Conservation (phyloP, 2,888 invertebrate genomes). For the Scotopteryx bipunctaria region DNA sequence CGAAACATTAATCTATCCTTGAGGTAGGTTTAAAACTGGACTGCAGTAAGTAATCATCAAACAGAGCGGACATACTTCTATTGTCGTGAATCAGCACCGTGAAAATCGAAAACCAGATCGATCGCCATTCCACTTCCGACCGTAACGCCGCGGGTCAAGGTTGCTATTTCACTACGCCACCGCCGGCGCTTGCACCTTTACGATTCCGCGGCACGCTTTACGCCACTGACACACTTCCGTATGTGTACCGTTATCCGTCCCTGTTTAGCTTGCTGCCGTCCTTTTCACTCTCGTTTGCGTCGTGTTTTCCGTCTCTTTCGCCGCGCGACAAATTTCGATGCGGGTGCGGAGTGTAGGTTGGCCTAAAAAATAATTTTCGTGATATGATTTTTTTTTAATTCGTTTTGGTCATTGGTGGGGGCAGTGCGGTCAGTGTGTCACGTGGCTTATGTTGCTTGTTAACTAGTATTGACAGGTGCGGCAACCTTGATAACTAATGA, state of each 20-base stretch:
- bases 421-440: conserved; percentile 62
- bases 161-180: conserved; percentile 55
- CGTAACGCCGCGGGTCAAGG: conserved; percentile 66
- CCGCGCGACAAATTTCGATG: conserved; percentile 80
- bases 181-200: conserved; percentile 60
- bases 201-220: conserved; percentile 57
- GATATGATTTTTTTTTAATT: conserved; percentile 73
- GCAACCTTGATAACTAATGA: conserved; percentile 31
- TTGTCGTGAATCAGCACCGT: conserved; percentile 79
- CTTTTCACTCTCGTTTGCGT: conserved; percentile 76
- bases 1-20: conserved; percentile 50
- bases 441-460: conserved; percentile 44
- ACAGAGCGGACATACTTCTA: conserved; percentile 69
- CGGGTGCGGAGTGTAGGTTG: conserved; percentile 78
- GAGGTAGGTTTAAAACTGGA: conserved; percentile 77
- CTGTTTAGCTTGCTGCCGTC: conserved; percentile 68
- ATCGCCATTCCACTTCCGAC: conserved; percentile 50
- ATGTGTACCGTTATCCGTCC: conserved; percentile 80
- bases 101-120: conserved; percentile 77
- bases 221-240: conserved; percentile 83
- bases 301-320: conserved; percentile 62
- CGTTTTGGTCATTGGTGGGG: conserved; percentile 47
- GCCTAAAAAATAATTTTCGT: conserved; percentile 77
- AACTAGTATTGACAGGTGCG: conserved; percentile 20
- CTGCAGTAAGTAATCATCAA: conserved; percentile 63